Base-by-base conservation (phyloP, 1,140 invertebrate genomes). In the Drosophila sturtevanti region DNA sequence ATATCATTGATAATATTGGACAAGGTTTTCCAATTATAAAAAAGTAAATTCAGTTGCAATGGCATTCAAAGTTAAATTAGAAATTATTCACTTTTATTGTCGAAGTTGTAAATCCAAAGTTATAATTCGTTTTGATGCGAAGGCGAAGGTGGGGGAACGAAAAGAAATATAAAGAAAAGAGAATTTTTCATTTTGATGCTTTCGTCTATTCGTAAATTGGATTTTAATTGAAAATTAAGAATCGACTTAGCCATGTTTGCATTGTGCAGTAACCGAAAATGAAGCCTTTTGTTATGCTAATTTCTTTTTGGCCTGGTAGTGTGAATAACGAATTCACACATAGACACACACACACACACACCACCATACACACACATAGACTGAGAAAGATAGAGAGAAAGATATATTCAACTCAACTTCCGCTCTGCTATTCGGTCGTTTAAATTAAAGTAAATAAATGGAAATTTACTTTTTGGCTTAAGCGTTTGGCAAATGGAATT, bases 191-290 rank as follows among this genome's bases (percentile, higher is more conserved):
- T 67, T 78, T 54, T 62, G 63, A 31, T 58, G 63, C 73, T 81
- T 86, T 69, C 81, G 71, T 76, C 64, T 63, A 56, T 69, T 63
- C 59, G 71, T 86, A 86, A 86, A 86, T 86, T 87, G 81, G 81
- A 87, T 86, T 86, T 86, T 87, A 86, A 86, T 86, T 86, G 82
- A 81, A 86, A 86, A 87, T 86, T 86, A 86, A 81, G 82, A 86
- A 86, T 86, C 82, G 81, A 81, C 81, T 86, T 87, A 86, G 82
- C 79, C 78, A 86, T 86, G 79, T 86, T 86, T 86, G 78, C 65
- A 79, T 87, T 87, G 79, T 87, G 81, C 81, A 75, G 75, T 75
- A 63, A 69, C 71, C 61, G 72, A 65, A 74, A 41, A 61, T 63
- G 41, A 48, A 21, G 74, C 65, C 81, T 87, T 86, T 86, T 86